Conservation (phyloP, 2,888 invertebrate genomes). For the Yponomeuta cagnagella region DNA sequence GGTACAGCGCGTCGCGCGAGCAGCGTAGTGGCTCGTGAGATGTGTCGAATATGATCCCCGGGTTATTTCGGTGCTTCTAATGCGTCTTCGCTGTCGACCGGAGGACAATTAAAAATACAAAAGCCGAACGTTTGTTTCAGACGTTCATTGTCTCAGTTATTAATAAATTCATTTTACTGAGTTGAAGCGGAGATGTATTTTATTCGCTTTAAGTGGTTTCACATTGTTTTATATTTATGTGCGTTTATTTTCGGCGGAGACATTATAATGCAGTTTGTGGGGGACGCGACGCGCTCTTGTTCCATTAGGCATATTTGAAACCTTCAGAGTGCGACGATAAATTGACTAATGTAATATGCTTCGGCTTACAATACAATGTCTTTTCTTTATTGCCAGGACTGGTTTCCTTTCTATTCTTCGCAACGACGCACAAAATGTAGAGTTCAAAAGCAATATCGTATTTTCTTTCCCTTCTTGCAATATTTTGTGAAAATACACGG, state of each 20-base stretch:
- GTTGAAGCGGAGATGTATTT: slow-evolving; percentile 74
- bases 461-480: background rate
- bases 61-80: slow-evolving; percentile 74
- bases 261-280: slow-evolving; percentile 75
- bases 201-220: slow-evolving; percentile 77
- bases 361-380: slow-evolving; percentile 57
- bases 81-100: slow-evolving; percentile 69
- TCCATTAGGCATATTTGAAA: slow-evolving; percentile 75
- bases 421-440: background rate
- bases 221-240: slow-evolving; percentile 77
- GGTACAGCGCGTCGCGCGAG: slow-evolving; percentile 15
- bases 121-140: slow-evolving; percentile 73
- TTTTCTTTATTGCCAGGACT: slow-evolving; percentile 39
- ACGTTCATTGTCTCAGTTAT: slow-evolving; percentile 76
- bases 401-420: background rate
- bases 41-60: slow-evolving; percentile 67
- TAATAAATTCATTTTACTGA: slow-evolving; percentile 76
- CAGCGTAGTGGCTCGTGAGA: slow-evolving; percentile 22
- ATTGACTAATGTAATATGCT: slow-evolving; percentile 69
- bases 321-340: slow-evolving; percentile 72
- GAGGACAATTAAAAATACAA: slow-evolving; percentile 76
- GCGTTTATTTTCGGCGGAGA: slow-evolving; percentile 71
- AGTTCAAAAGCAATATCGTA: background rate
- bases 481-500: slow-evolving; percentile 6
- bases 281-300: slow-evolving; percentile 71